phyloP scores from a whole-genome alignment of 2,113 vertebrate genomes.

The Misgurnus mizolepis region DNA sequence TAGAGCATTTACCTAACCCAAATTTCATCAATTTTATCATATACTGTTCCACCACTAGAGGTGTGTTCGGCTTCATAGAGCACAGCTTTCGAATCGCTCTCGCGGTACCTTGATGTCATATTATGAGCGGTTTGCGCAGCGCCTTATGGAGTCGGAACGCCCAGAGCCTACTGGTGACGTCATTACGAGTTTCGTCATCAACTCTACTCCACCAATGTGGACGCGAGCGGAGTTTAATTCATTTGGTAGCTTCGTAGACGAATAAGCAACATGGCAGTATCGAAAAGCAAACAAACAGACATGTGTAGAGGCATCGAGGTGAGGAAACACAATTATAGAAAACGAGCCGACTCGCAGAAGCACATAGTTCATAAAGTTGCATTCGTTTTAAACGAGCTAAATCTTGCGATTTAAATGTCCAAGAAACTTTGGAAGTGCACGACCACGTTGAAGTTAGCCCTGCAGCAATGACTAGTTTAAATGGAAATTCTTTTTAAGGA shows the following conservation, averaged over 20 bases:
- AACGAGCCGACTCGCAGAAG: too few relatives aligned
- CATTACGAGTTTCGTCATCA: conserved; percentile 2
- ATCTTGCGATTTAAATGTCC: background rate
- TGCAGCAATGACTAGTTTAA: background rate
- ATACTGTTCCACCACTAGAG: too few relatives aligned
- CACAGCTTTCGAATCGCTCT: too few relatives aligned
- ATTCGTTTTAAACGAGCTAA: background rate
- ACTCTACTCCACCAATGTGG: background rate
- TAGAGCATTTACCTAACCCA: too few relatives aligned
- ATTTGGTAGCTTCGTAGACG: background rate
- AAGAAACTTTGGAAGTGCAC: background rate
- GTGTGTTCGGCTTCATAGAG: too few relatives aligned
- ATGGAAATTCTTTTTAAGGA: background rate
- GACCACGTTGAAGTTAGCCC: background rate
- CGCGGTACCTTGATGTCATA: too few relatives aligned
- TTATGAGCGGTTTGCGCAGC: too few relatives aligned
- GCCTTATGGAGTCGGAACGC: too few relatives aligned
- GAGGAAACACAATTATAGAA: conserved; percentile 43
- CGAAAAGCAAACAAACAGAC: conserved; percentile 32
- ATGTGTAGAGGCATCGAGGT: conserved; percentile 71
- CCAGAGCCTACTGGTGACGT: background rate
- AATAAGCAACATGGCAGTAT: conserved; percentile 70
- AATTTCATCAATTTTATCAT: too few relatives aligned
- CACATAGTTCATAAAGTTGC: background rate
- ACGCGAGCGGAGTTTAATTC: background rate